Base-by-base conservation (phyloP, 2,888 invertebrate genomes). In the Spodoptera littoralis region DNA sequence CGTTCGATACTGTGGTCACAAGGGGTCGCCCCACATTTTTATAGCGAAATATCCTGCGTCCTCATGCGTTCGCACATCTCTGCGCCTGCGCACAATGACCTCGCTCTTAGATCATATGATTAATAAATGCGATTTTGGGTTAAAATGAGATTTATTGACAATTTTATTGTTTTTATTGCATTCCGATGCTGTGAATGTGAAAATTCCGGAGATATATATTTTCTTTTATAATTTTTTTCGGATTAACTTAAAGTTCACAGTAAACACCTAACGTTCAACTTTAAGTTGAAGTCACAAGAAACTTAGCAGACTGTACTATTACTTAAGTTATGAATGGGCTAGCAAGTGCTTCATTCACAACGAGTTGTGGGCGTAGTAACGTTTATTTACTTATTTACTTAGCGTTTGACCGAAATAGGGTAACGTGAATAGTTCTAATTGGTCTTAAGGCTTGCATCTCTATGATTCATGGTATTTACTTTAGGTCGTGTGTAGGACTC, bases 31-130 rank as follows among this genome's bases (percentile, higher is more conserved):
- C 79, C 79, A 87, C 88, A 88, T 90, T 91, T 92, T 91, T 94
- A 93, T 92, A 92, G 87, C 87, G 75, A 88, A 84, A 84, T 70
- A 83, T 92, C 92, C 92, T 93, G 89, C 88, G 90, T 83, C 88
- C 86, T 84, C 86, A 66, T 82, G 84, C 86, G 87, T 80, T 66
- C 69, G 85, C 86, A 88, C 87, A 86, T 84, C 84, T 84, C 81
- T 76, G 84, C 82, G 85, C 80, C 81, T 83, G 82, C 86, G 84
- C 88, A 85, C 91, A 89, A 90, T 93, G 93, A 93, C 92, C 92
- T 92, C 92, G 81, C 82, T 80, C 77, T 79, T 80, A 81, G 83
- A 87, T 84, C 76, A 49, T 62, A 71, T 78, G 74, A 82, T 80
- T 70, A 79, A 79, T 76, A 70, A 68, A 57, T 74, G 42, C 48